Evolutionary conservation across 2,113 vertebrate genomes (phyloP), one percentile per base, ranked within the genome.

Genomic region (Cyanoderma ruficeps): DNA sequence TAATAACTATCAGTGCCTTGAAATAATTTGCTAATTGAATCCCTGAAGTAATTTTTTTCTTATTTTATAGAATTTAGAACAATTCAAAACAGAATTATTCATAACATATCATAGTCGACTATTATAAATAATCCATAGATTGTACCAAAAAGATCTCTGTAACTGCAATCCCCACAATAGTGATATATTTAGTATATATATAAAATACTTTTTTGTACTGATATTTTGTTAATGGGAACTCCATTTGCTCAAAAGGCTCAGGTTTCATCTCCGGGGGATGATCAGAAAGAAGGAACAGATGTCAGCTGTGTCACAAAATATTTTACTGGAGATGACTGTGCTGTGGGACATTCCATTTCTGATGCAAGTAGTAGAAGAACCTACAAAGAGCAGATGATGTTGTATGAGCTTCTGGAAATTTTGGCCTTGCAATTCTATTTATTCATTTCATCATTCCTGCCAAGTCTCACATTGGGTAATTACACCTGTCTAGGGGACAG

Each of bases 21-120:
- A 75, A 96, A 92, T 52, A 81, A 83, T 84, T 57, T 90, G 18
- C 25, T 95, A 84, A 89, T 81, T 90, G 60, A 87, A 81, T 87
- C 76, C 69, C 52, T 33, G 65, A 90, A 94, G 72, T 77, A 53
- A 49, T 77, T 81, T 86, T 93, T 63, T 63, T 67, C 37, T 71
- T 71, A 78, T 75, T 93, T 82, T 64, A 65, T 20, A 50, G 52
- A 72, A 82, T 57, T 70, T 55, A 75, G 37, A 82, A 47, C 25
- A 81, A 92, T 25, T 18, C 6, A n/a, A 81, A 83, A 44, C 4
- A 68, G 76, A 70, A 81, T 92, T 90, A 57, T 86, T 93, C 71
- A 63, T 64, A 74, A 17, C 1, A 0, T 20, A 33, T 61, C 27
- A 21, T 75, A 64, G 71, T 75, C 20, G 30, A 27, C 35, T 92